A percentile compares a stretch with the other conserved stretches of the same genome.
Evolutionary conservation across 2,888 invertebrate species (phyloP).

Genomic region (Lycophotia porphyrea): DNA sequence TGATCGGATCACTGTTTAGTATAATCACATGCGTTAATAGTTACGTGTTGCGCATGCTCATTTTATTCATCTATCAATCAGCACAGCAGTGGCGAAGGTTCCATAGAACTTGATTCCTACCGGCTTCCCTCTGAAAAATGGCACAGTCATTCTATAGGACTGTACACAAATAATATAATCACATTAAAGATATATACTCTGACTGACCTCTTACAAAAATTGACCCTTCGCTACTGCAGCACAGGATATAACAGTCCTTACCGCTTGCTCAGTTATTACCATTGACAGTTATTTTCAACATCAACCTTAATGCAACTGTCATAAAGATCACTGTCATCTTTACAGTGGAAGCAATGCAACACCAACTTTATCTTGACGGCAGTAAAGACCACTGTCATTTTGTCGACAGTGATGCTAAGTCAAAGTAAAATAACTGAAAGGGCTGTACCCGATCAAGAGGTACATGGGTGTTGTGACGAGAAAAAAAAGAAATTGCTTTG

Average conservation of each 20-base stretch:
- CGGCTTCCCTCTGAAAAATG: too few species aligned
- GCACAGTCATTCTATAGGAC: too few species aligned
- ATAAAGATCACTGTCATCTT: too few species aligned
- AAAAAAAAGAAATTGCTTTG: not conserved
- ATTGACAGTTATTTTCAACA: too few species aligned
- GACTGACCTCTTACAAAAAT: too few species aligned
- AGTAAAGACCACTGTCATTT: not conserved
- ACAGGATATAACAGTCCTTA: conserved; percentile 32
- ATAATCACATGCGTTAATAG: conserved; percentile 18
- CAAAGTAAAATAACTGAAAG: not conserved
- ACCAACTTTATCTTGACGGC: not conserved
- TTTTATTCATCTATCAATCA: conserved; percentile 35
- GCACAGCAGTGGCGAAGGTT: too few species aligned
- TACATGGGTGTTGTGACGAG: not conserved
- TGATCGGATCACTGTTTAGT: conserved; percentile 26
- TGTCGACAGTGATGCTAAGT: not conserved
- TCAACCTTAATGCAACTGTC: too few species aligned
- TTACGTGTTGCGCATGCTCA: conserved; percentile 28
- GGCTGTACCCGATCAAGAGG: not conserved
- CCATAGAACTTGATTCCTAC: too few species aligned
- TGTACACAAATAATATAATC: too few species aligned
- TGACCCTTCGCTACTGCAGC: too few species aligned
- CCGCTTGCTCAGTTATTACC: not conserved
- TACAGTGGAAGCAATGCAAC: too few species aligned
- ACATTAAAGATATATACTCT: too few species aligned